These are phyloP conservation scores for Adelognathus sp. DNA, from an alignment of 2,888 invertebrate genomes.

Conservation along the genomic window DNA sequence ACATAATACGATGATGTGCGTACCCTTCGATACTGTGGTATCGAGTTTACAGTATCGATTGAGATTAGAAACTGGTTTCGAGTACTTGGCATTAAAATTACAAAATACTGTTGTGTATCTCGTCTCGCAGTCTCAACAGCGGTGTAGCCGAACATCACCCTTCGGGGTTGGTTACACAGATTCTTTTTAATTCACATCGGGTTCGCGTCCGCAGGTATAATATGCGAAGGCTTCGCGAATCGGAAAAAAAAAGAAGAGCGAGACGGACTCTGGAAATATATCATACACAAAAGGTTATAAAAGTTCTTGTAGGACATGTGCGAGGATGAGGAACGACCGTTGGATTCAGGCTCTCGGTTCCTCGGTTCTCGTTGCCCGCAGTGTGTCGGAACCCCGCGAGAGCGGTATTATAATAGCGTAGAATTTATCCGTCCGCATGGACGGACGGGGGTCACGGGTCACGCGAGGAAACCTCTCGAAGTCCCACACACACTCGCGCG, in stretches of 20 bases:
- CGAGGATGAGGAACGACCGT: slow-evolving; percentile 49
- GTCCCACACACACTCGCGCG: neutral
- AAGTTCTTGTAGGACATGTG: slow-evolving; percentile 35
- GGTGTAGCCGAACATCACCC: neutral
- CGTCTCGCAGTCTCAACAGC: slow-evolving; percentile 2
- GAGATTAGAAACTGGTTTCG: slow-evolving; percentile 24
- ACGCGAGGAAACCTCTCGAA: slow-evolving; percentile 21
- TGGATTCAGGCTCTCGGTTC: slow-evolving; percentile 40
- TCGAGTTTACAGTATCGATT: neutral
- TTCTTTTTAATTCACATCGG: slow-evolving; percentile 41
- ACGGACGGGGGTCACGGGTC: slow-evolving; percentile 45
- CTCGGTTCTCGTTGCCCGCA: slow-evolving; percentile 21
- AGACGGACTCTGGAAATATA: slow-evolving; percentile 52
- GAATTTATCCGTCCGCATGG: slow-evolving; percentile 49
- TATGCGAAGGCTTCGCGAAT: slow-evolving; percentile 26
- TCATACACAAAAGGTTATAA: slow-evolving; percentile 24
- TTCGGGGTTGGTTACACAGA: neutral
- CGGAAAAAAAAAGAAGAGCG: slow-evolving; percentile 28
- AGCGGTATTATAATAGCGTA: slow-evolving; percentile 32
- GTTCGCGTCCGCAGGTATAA: slow-evolving; percentile 40
- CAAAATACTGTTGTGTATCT: neutral
- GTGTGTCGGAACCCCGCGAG: no score
- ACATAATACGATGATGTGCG: no score
- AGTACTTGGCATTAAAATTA: neutral
- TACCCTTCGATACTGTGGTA: neutral